Conservation (phyloP, 2,113 vertebrate genomes). For the Heliornis fulica region DNA sequence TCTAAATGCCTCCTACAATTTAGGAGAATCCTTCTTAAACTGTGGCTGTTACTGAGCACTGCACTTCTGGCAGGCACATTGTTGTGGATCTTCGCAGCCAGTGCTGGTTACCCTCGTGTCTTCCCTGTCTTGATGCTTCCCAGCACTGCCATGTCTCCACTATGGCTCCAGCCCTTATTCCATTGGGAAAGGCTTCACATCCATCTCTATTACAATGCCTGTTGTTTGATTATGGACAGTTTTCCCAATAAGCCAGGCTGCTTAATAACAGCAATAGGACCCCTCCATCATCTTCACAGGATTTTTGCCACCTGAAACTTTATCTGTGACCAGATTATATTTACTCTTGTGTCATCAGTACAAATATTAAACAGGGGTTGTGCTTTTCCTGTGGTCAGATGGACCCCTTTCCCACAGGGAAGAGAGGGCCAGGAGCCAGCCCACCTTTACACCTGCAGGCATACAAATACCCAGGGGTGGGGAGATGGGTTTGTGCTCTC, state of each 20-base stretch:
- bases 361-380: background rate
- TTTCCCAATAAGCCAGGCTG: background rate
- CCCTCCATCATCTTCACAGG: background rate
- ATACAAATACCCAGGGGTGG: background rate
- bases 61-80: background rate
- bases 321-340: background rate
- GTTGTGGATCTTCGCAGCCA: background rate
- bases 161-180: background rate
- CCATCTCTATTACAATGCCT: background rate
- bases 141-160: rapidly evolving
- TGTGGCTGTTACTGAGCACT: background rate
- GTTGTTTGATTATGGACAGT: background rate
- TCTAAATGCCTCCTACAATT: background rate
- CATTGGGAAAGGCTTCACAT: background rate
- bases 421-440: background rate
- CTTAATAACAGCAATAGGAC: rapidly evolving
- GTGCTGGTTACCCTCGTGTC: background rate
- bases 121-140: background rate
- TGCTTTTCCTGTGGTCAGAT: background rate
- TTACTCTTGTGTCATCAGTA: background rate
- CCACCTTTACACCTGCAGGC: background rate
- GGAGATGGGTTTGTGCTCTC: background rate
- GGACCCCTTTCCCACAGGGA: too few species aligned
- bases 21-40: background rate
- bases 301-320: background rate